These are phyloP conservation scores for Acanthaster planci DNA, from an alignment of 35 echinoderm and acorn worm genomes.

Conservation along the genomic window DNA sequence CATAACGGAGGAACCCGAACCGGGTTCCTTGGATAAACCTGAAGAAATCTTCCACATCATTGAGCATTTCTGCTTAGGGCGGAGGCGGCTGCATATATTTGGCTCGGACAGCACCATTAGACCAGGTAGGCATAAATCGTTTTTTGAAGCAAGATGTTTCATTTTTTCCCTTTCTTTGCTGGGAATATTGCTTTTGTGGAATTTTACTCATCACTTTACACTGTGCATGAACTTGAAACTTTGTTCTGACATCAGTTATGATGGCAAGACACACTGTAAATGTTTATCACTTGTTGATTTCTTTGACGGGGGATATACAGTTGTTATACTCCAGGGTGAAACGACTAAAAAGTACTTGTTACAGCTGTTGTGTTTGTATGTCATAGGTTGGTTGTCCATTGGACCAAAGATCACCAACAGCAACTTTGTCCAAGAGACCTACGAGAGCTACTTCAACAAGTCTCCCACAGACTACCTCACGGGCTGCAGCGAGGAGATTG, in stretches of 20 bases:
- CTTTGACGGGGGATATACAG: too few species aligned
- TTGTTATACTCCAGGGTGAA: too few species aligned
- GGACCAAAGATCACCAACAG: conserved; percentile 94
- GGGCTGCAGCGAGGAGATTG: conserved; percentile 90
- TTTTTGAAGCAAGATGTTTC: too few species aligned
- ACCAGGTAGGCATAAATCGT: conserved; percentile 61
- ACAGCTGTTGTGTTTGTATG: too few species aligned
- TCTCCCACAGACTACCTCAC: conserved; percentile 66
- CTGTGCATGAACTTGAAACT: too few species aligned
- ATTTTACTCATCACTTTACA: too few species aligned
- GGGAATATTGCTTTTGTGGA: too few species aligned
- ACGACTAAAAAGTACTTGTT: too few species aligned
- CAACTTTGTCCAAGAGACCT: conserved; percentile 87
- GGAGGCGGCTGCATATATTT: conserved; percentile 82
- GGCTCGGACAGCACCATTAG: conserved; percentile 83
- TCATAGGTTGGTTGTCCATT: conserved; percentile 86
- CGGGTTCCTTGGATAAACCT: conserved; percentile 84
- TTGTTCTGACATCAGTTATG: too few species aligned
- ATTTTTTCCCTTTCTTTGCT: neutral
- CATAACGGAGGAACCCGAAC: conserved; percentile 84
- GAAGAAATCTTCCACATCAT: conserved; percentile 97
- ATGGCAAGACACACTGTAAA: too few species aligned
- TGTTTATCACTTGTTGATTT: too few species aligned
- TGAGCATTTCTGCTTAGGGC: conserved; percentile 92
- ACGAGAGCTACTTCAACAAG: conserved; percentile 82